Conservation (phyloP, 1,140 invertebrate genomes). For the Saccostrea echinata region DNA sequence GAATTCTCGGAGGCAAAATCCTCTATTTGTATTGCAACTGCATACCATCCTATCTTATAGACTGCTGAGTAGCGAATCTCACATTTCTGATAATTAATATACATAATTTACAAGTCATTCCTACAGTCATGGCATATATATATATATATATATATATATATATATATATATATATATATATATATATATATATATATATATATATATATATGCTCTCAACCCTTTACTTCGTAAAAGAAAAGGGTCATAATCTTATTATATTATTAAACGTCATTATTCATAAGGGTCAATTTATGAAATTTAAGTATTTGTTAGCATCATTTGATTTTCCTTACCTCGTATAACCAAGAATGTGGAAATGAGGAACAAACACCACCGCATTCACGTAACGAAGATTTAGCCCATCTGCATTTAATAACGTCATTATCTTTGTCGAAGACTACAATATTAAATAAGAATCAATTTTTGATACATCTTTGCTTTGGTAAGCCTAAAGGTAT, state of each 20-base stretch:
- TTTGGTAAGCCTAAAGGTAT: neutral
- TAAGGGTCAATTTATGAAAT: slow-evolving; percentile 21
- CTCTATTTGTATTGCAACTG: slow-evolving; percentile 56
- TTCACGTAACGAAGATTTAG: neutral
- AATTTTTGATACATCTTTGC: neutral
- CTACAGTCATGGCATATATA: no score
- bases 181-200: no score
- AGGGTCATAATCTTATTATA: neutral
- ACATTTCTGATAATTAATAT: slow-evolving; percentile 21
- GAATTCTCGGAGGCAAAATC: slow-evolving; percentile 29
- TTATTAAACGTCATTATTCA: neutral
- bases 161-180: no score
- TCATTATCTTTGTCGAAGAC: neutral
- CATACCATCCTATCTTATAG: slow-evolving; percentile 40
- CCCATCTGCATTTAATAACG: neutral
- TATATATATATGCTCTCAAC: no score
- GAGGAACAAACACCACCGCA: neutral
- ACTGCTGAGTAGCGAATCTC: slow-evolving; percentile 34
- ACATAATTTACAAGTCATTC: no score
- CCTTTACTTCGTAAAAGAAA: neutral
- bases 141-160: no score
- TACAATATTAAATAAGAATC: neutral
- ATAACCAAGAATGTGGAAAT: neutral
- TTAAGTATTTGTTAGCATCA: slow-evolving; percentile 26
- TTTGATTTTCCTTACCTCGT: neutral